Base-by-base conservation (phyloP, 2,797 vertebrate species). In the Rachycentron canadum region DNA sequence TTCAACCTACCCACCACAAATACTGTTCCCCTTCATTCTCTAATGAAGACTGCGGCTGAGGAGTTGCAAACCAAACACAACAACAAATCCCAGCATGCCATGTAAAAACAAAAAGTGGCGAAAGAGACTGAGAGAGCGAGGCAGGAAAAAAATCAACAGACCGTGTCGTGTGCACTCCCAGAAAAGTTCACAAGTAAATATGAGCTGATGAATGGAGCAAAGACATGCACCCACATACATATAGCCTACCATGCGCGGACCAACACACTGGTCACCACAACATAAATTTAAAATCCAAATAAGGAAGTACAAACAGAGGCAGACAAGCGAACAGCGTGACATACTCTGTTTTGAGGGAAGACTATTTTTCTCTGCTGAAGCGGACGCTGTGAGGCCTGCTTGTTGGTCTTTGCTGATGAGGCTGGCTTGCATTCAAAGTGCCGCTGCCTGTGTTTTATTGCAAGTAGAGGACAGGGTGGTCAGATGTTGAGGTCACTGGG, bases 31-130 rank as follows among this genome's bases (percentile, higher is more conserved):
- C 74, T 64, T 69, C 86, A 86, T 89, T 86, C 86, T 87, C 78
- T 88, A 86, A 91, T 89, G 83, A 85, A 85, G 68, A 68, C 85
- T 63, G 68, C 41, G 64, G 64, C 65, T 53, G 72, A 87, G 82
- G 86, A 92, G 86, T 87, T 57, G 57, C 66, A 86, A 86, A 78
- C 63, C 38, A 88, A 91, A 88, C 79, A 83, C 65, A 88, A 86
- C 77, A 86, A 81, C 82, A 85, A 85, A 59, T 87, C 85, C 76
- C 86, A 89, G 84, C 77, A 79, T 82, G 76, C 71, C 84, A 45
- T 83, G 82, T 67, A 26, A 89, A 89, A 92, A 90, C 80, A 89
- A 76, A 81, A 75, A 34, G 43, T 45, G 82, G 57, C 26, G 34
- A 78, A 69, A 47, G 57, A 38, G 53, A 59, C 47, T 12, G 45